These are phyloP conservation scores for Nothobranchius furzeri DNA, from an alignment of 2,113 vertebrate genomes.

Conservation along the genomic window DNA sequence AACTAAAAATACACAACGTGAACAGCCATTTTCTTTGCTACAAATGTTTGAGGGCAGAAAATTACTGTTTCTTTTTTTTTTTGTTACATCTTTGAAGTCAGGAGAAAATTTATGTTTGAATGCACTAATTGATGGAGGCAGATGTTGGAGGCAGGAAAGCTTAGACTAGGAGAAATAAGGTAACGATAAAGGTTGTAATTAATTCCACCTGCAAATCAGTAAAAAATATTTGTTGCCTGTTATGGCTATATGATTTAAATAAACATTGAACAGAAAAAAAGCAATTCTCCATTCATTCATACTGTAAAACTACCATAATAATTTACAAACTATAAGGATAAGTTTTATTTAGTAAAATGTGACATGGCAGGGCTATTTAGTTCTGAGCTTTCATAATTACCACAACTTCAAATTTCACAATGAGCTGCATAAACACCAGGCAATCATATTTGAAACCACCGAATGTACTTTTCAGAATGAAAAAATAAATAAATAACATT, in stretches of 20 bases:
- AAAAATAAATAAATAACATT: neutral
- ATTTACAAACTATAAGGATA: neutral
- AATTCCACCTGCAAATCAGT: conserved; percentile 26
- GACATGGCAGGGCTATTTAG: neutral
- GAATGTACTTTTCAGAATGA: conserved; percentile 4
- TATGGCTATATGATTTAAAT: neutral
- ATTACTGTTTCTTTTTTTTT: too few relatives aligned
- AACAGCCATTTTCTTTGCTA: too few relatives aligned
- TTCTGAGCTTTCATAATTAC: too few relatives aligned
- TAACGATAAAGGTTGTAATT: conserved; percentile 27
- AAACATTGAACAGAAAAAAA: conserved; percentile 21
- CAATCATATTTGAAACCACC: conserved; percentile 12
- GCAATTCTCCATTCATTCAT: conserved; percentile 1
- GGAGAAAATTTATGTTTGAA: too few relatives aligned
- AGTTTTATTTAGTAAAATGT: conserved; percentile 1
- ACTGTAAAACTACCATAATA: neutral
- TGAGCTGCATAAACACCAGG: neutral
- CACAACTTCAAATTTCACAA: neutral
- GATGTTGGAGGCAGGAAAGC: conserved; percentile 3
- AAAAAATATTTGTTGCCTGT: conserved; percentile 8
- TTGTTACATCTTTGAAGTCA: too few relatives aligned
- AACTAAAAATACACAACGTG: neutral
- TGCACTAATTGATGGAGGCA: neutral
- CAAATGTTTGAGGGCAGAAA: too few relatives aligned
- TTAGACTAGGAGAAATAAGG: conserved; percentile 19